Percentiles rank a stretch among this genome's conserved stretches.
phyloP scores from a whole-genome alignment of 64 coral and sea anemone genomes.

The Astreopora myriophthalma region DNA sequence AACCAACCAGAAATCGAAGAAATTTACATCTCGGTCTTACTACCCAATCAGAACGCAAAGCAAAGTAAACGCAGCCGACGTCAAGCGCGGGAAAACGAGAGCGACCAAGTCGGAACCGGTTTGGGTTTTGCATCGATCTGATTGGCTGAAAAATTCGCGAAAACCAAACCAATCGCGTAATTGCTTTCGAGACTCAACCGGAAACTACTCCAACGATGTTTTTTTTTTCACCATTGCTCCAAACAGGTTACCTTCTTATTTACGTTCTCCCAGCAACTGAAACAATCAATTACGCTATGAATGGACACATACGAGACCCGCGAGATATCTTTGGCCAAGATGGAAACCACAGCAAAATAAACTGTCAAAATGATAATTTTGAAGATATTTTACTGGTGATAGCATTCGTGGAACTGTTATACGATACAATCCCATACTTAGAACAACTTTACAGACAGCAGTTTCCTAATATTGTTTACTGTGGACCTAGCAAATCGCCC shows the following conservation, averaged over 20 bases:
- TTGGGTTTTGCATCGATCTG: too few relatives aligned
- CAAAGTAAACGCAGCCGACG: too few relatives aligned
- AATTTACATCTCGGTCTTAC: too few relatives aligned
- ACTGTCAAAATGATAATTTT: conserved; percentile 2
- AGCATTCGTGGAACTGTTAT: conserved; percentile 49
- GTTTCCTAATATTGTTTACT: conserved; percentile 79
- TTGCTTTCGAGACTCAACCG: too few relatives aligned
- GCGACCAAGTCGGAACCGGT: too few relatives aligned
- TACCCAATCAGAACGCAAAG: too few relatives aligned
- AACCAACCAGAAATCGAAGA: too few relatives aligned
- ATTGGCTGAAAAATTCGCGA: too few relatives aligned
- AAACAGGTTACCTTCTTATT: conserved; percentile 8
- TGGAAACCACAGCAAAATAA: neutral
- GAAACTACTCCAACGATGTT: too few relatives aligned
- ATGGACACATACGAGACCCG: neutral
- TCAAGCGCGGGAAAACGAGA: too few relatives aligned
- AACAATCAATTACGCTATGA: neutral
- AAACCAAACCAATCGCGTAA: too few relatives aligned
- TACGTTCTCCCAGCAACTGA: neutral
- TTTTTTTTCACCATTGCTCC: neutral
- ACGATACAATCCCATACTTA: conserved; percentile 55
- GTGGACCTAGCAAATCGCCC: conserved; percentile 32
- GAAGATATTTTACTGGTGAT: conserved; percentile 66
- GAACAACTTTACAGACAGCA: conserved; percentile 63
- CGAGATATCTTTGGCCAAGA: neutral